Percentiles rank a stretch among this genome's conserved stretches.
Conservation (phyloP, 2,113 vertebrate genomes). For the Nanger granti region DNA sequence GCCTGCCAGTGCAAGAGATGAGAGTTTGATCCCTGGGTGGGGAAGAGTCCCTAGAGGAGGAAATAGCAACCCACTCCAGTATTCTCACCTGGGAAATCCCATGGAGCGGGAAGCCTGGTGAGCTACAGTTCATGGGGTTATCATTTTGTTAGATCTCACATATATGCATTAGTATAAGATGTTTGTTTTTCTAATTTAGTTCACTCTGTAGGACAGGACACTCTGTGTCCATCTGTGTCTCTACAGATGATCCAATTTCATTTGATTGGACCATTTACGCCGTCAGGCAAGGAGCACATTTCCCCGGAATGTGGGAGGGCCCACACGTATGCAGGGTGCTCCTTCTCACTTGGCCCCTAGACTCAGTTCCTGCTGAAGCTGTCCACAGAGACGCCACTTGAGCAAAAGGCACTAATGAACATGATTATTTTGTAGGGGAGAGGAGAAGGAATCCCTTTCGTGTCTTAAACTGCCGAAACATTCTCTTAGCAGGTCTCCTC, state of each 20-base stretch:
- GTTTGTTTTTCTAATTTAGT: background rate
- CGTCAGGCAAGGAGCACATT: background rate
- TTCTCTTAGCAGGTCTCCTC: background rate
- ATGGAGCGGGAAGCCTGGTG: rapidly evolving
- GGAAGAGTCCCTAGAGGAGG: background rate
- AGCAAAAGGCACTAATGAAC: background rate
- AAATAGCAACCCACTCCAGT: background rate
- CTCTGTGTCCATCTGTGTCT: background rate
- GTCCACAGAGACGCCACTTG: background rate
- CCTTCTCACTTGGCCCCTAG: background rate
- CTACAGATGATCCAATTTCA: background rate
- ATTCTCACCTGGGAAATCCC: background rate
- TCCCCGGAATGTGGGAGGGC: background rate
- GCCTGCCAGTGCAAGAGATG: background rate
- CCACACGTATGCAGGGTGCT: background rate
- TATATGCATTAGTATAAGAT: background rate
- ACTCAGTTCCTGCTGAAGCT: background rate
- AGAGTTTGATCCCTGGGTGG: background rate
- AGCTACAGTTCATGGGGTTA: background rate
- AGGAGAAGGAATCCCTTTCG: background rate
- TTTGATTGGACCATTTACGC: background rate
- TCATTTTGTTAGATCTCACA: background rate
- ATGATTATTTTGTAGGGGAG: background rate
- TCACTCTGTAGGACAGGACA: background rate
- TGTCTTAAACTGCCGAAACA: background rate